Base-by-base conservation (phyloP, 2,797 vertebrate genomes). In the Coreius guichenoti region DNA sequence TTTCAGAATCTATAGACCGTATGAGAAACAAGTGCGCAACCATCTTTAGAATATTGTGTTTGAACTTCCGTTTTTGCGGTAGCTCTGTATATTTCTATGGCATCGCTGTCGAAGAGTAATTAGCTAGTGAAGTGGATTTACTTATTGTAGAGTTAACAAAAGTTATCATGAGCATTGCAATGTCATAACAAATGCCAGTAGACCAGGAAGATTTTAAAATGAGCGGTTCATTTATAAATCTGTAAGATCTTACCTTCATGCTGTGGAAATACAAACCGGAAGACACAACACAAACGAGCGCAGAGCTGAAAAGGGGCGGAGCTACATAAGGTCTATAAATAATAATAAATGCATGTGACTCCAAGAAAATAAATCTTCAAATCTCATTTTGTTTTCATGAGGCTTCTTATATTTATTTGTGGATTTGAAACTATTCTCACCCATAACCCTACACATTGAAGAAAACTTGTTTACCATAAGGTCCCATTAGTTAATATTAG, bases 371-470 rank as follows among this genome's bases (percentile, higher is more conserved):
- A n/a, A 54, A 21, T 54, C 2, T 54, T 3, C 19, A 21, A 21
- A 13, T 23, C 73, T 33, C 19, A 75, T 75, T 74, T 51, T 74
- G 47, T 74, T 74, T 75, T n/a, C n/a, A n/a, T n/a, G n/a, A n/a
- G n/a, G n/a, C n/a, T n/a, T 51, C 0, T 23, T 75, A 23, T 29
- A 23, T 54, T 75, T 1, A 14, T 33, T 54, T 54, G 47, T 54
- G 19, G 47, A 75, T 74, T 74, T 74, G 11, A 49, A 51, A 51
- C 17, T 21, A 51, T 75, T 75, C 5, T 54, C 29, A 54, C 11
- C 17, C 16, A 23, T 51, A 54, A 75, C 26, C 5, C 29, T 6
- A 21, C 5, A 6, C 5, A 19, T 54, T 12, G 1, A 74, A 74
- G 14, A 21, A 12, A 31, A 51, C 9, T 4, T 26, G 1, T n/a